Base-by-base conservation (phyloP, 2,113 vertebrate genomes). In the Amblyopsis rosae region DNA sequence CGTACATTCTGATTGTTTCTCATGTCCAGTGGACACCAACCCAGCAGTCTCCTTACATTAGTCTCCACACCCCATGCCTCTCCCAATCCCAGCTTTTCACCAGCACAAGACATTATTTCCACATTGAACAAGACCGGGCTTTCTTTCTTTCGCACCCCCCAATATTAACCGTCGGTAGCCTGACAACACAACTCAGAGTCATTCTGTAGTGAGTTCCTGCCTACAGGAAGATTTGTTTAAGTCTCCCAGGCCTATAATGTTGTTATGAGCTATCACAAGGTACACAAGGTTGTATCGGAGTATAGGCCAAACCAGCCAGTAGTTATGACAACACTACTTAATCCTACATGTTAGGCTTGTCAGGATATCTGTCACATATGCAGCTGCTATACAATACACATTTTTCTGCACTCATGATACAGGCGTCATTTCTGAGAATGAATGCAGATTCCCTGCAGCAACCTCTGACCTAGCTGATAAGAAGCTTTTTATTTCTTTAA, bases 401-500 rank as follows among this genome's bases (percentile, higher is more conserved):
- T 41, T 9, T 60, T 60, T 1, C 16, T 19, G 16, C 65, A 48
- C 41, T 17, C 35, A 12, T 17, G 32, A 57, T 51, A 35, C 63
- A 26, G 17, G 63, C 12, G 17, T 53, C 3, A 51, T 71, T 51
- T 41, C 4, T 19, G 35, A 49, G 55, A 35, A 47, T 61, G 60
- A 54, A 54, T 55, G 16, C 50, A 12, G 47, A 16, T 72, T 48
- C 46, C 62, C 41, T 11, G 4, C 33, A 64, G 65, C 48, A 70
- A 81, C 60, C 57, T 70, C 35, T 64, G 63, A 75, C 62, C 62
- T 45, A 33, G 32, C 58, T 66, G 77, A 62, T 62, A 73, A 69
- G 60, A 0, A 41, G 53, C 65, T 65, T 79, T 72, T 85, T 80
- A 73, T 82, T 80, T 80, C 64, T 69, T 80, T 81, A 72, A 82